Evolutionary conservation across 2,888 invertebrate genomes (phyloP), one percentile per base, ranked within the genome.

Genomic region (Maniola hyperantus): DNA sequence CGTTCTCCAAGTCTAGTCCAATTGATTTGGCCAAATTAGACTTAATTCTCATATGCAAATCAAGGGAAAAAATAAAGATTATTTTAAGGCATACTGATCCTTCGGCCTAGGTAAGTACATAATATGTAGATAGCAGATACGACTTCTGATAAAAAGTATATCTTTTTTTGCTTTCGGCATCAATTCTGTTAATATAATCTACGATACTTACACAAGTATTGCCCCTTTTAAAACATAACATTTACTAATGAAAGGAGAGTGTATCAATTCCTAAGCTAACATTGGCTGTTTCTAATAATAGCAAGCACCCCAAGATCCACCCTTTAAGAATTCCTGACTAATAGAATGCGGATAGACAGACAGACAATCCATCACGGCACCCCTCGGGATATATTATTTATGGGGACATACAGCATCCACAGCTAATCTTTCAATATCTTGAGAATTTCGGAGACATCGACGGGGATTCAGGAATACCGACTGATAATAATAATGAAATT

Each of bases 351-450:
- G 83, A 89, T 85, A 87, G 82, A 84, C 80, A 83, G 89, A 88
- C 88, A 88, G 83, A 85, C 89, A 82, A 92, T 92, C 91, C 89
- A 92, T 92, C 91, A 92, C 87, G 58, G 73, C 72, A 85, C 90
- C 89, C 85, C 84, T 82, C 83, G 89, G 89, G 80, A 91, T 91
- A 91, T 91, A 91, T 91, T 91, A 91, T 91, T 91, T 91, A 91
- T 91, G 82, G 91, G 87, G 87, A 87, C 89, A 88, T 85, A 82
- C 83, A 82, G 82, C 75, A 86, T 88, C 88, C 85, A 83, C 83
- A 85, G 90, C 89, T 92, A 91, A 92, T 91, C 91, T 91, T 91
- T 91, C 91, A 91, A 91, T 92, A 91, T 92, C 91, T 90, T 87
- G 84, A 90, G 86, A 89, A 89, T 88, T 90, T 87, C 79, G 85